Evolutionary conservation across 2,797 vertebrate genomes (phyloP).

Genomic region (Sebastes matsubarae): DNA sequence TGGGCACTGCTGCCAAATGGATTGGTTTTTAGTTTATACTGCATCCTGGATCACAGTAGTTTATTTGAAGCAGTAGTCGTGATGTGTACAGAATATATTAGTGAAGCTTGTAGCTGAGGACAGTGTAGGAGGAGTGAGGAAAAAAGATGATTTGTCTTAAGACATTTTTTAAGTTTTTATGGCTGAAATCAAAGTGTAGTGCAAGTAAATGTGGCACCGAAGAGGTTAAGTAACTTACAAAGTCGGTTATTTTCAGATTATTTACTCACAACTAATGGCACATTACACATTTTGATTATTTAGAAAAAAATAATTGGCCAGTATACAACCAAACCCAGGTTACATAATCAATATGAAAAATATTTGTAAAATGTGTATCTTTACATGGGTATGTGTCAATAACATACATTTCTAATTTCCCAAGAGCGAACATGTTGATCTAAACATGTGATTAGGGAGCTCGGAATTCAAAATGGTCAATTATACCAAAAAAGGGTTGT

Average conservation of each 20-base stretch:
- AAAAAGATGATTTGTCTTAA: constrained; percentile 19
- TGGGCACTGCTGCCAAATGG: constrained; percentile 29
- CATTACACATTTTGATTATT: not conserved
- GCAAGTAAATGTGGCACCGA: constrained; percentile 7
- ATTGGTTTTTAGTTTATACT: constrained; percentile 13
- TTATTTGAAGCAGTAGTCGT: constrained; percentile 24
- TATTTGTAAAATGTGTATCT: not conserved
- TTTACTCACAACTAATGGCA: not conserved
- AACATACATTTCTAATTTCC: constrained; percentile 17
- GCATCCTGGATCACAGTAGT: constrained; percentile 5
- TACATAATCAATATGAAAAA: not conserved
- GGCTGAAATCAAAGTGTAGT: not conserved
- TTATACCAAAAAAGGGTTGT: not conserved
- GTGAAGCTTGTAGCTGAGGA: constrained; percentile 5
- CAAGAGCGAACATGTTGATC: not conserved
- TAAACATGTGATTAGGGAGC: not conserved
- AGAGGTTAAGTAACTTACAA: not conserved
- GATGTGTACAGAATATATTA: not conserved
- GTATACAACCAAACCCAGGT: not conserved
- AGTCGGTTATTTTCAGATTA: not conserved
- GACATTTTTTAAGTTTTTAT: constrained; percentile 5
- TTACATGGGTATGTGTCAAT: not conserved
- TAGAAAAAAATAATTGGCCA: not conserved
- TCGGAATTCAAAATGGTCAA: not conserved
- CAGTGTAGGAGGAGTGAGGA: not conserved